phyloP scores from a whole-genome alignment of 1,140 invertebrate species.

The Triops longicaudatus region DNA sequence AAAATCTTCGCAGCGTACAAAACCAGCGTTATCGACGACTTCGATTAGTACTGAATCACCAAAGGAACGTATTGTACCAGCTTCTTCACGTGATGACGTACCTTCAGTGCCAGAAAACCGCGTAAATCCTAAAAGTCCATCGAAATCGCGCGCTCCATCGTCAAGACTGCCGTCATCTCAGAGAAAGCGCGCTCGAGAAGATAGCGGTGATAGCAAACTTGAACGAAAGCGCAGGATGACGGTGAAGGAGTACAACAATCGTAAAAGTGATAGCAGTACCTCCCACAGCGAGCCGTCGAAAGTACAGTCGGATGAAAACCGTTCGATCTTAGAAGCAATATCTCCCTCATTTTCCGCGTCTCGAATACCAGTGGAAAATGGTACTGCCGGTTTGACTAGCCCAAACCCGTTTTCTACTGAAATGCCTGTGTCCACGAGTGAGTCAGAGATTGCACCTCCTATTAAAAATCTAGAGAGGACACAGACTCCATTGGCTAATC shows the following conservation, averaged over 20 bases:
- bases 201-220: neutral
- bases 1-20: too few relatives aligned
- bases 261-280: neutral
- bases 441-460: too few relatives aligned
- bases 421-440: too few relatives aligned
- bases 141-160: neutral
- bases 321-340: neutral
- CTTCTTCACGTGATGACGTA: neutral
- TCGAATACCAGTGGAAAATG: too few relatives aligned
- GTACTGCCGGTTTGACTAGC: too few relatives aligned
- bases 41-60: too few relatives aligned
- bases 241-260: neutral
- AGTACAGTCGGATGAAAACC: neutral
- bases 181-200: neutral
- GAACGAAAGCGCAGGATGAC: neutral
- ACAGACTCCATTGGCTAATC: too few relatives aligned
- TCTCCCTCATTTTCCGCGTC: too few relatives aligned
- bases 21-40: too few relatives aligned
- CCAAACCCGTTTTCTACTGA: too few relatives aligned
- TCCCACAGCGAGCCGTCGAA: neutral
- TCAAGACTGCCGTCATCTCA: neutral
- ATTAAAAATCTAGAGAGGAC: too few relatives aligned
- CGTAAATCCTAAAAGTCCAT: neutral
- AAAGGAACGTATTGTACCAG: neutral
- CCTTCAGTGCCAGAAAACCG: neutral